phyloP scores from a whole-genome alignment of 1,140 invertebrate genomes.

The Trialeurodes vaporariorum region DNA sequence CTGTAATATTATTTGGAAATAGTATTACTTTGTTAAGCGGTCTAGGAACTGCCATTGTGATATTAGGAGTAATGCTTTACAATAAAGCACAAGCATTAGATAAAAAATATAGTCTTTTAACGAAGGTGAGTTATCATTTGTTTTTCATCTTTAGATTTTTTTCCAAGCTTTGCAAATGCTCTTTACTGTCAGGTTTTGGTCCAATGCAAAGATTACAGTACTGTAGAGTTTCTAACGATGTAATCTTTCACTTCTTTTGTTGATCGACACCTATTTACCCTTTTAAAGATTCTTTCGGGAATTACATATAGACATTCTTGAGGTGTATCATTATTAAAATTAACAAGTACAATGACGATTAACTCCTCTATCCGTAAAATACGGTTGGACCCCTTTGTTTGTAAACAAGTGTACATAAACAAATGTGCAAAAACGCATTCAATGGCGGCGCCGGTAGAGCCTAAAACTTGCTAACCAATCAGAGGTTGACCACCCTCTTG shows the following conservation, averaged over 20 bases:
- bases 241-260: too few species aligned
- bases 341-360: background rate
- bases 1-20: slow-evolving; percentile 68
- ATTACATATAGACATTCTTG: too few species aligned
- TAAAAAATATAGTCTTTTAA: slow-evolving; percentile 3
- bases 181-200: background rate
- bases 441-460: too few species aligned
- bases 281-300: too few species aligned
- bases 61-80: slow-evolving; percentile 64
- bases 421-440: too few species aligned
- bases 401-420: too few species aligned
- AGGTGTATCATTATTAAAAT: too few species aligned
- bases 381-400: too few species aligned
- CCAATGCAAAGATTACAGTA: background rate
- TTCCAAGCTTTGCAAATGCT: background rate
- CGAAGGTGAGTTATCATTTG: slow-evolving; percentile 15
- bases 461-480: too few species aligned
- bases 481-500: too few species aligned
- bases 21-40: slow-evolving; percentile 63
- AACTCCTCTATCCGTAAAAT: too few species aligned
- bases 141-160: background rate
- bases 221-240: background rate
- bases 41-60: slow-evolving; percentile 59
- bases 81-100: slow-evolving; percentile 47
- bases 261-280: too few species aligned